phyloP scores from a whole-genome alignment of 2,113 vertebrate species.

The Thermophis baileyi region DNA sequence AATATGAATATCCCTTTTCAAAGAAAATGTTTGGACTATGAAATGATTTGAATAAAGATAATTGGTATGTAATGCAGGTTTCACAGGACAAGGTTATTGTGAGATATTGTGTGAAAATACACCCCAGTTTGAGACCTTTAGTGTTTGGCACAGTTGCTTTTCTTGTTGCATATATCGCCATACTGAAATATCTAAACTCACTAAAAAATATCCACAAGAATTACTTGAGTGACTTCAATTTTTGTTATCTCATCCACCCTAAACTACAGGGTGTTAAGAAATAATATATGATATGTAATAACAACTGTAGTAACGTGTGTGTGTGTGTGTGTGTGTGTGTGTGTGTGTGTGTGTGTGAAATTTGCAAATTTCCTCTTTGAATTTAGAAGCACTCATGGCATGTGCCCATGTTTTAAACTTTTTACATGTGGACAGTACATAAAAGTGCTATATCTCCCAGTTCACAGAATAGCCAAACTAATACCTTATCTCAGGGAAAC shows the following conservation, averaged over 20 bases:
- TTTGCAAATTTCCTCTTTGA: not conserved
- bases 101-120: not conserved
- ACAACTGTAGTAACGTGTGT: not conserved
- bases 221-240: not conserved
- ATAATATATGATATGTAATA: conserved; percentile 25
- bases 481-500: not conserved
- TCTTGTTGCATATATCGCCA: conserved; percentile 7
- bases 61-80: not conserved
- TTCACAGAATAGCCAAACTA: not conserved
- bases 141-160: not conserved
- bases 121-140: not conserved
- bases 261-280: conserved; percentile 4
- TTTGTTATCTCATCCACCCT: conserved; percentile 14
- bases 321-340: too few relatives aligned
- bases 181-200: not conserved
- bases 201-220: conserved; percentile 1
- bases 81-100: not conserved
- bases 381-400: conserved; percentile 9
- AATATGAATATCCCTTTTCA: not conserved
- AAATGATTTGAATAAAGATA: not conserved
- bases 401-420: not conserved
- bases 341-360: too few relatives aligned
- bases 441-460: not conserved
- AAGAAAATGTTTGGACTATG: not conserved
- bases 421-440: not conserved